These are phyloP conservation scores for Anaspis maculata DNA, from an alignment of 2,888 invertebrate genomes.

Conservation along the genomic window DNA sequence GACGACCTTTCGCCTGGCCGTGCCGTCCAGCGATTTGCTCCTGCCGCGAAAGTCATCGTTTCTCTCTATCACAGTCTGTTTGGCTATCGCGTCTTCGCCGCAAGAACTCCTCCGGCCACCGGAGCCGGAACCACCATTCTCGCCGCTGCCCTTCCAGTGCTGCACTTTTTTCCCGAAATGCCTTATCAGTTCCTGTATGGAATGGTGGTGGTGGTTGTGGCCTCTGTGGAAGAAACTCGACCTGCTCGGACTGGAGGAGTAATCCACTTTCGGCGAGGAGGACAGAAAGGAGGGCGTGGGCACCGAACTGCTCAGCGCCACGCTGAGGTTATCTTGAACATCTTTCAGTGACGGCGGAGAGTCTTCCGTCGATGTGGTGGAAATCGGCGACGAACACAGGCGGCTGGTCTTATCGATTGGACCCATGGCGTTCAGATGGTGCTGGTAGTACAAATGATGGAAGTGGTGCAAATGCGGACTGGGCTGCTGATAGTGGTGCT, in stretches of 20 bases:
- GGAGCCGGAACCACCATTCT: conserved; percentile 30
- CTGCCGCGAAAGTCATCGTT: conserved; percentile 65
- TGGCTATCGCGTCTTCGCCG: conserved; percentile 37
- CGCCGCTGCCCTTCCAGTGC: conserved; percentile 49
- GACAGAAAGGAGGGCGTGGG: neutral
- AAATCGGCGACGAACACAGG: too few species aligned
- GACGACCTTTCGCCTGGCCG: conserved; percentile 47
- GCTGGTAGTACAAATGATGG: too few species aligned
- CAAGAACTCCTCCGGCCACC: conserved; percentile 33
- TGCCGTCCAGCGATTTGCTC: conserved; percentile 69
- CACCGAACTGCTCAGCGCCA: conserved; percentile 13
- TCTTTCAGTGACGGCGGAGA: too few species aligned
- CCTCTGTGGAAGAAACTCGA: conserved; percentile 16
- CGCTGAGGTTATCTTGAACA: conserved; percentile 13
- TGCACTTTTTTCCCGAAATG: conserved; percentile 69
- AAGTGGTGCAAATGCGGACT: conserved; percentile 4
- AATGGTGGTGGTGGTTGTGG: conserved; percentile 49
- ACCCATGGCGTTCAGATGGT: conserved; percentile 30
- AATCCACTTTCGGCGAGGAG: conserved; percentile 23
- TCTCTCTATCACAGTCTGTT: conserved; percentile 32
- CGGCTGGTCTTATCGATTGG: conserved; percentile 28
- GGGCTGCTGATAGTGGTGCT: conserved; percentile 26
- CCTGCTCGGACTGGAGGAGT: conserved; percentile 19
- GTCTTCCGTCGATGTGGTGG: conserved; percentile 16
- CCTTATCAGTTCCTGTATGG: conserved; percentile 68